Conservation (phyloP, 2,888 invertebrate genomes). For the Euplexia lucipara region DNA sequence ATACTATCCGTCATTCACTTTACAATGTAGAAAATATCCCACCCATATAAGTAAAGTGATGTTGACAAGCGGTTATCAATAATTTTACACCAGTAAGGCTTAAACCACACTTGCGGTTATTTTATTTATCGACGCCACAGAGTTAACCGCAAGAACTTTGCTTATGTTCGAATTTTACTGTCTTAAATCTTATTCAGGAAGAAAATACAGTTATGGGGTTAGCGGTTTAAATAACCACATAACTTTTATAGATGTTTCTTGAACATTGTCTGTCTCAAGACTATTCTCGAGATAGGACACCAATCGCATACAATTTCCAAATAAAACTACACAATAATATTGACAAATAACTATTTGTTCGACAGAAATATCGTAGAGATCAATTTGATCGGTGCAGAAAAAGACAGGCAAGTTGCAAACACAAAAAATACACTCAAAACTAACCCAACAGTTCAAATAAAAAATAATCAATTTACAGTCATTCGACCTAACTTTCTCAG, state of each 20-base stretch:
- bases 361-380: conserved; percentile 87
- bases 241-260: conserved; percentile 1
- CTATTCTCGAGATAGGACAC: not conserved
- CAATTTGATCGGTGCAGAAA: conserved; percentile 75
- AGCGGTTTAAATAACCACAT: conserved; percentile 4
- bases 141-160: conserved; percentile 30
- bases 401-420: conserved; percentile 82
- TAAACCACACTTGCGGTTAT: conserved; percentile 9
- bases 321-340: not conserved
- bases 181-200: conserved; percentile 1
- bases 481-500: conserved; percentile 10
- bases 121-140: conserved; percentile 21
- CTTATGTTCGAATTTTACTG: not conserved
- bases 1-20: conserved; percentile 14
- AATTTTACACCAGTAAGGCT: conserved; percentile 30
- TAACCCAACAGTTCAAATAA: conserved; percentile 23
- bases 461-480: conserved; percentile 3
- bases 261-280: conserved; percentile 2
- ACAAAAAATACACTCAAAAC: conserved; percentile 9
- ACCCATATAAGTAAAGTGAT: conserved; percentile 28
- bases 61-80: conserved; percentile 37
- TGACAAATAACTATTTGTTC: conserved; percentile 66
- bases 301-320: not conserved
- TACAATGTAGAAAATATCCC: conserved; percentile 35
- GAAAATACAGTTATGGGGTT: conserved; percentile 6